phyloP scores from a whole-genome alignment of 2,888 invertebrate genomes.

The Cephus nigrinus region DNA sequence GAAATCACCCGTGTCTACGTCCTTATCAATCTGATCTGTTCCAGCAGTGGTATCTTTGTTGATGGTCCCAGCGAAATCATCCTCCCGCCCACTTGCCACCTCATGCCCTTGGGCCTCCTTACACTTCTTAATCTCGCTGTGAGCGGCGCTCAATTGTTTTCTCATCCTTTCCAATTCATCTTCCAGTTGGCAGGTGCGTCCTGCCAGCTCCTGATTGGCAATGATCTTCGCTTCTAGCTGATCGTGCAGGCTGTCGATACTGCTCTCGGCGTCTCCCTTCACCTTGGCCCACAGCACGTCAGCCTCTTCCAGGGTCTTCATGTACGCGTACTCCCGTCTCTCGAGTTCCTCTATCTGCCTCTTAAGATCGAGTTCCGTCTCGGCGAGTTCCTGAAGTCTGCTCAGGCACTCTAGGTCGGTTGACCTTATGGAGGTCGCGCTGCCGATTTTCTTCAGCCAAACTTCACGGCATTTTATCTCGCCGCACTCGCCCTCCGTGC shows the following conservation, averaged over 20 bases:
- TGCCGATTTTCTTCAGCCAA: slow-evolving; percentile 35
- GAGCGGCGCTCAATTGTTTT: slow-evolving; percentile 65
- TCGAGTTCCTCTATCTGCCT: slow-evolving; percentile 74
- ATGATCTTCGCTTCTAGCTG: slow-evolving; percentile 71
- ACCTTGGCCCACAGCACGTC: slow-evolving; percentile 79
- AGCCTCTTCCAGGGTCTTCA: slow-evolving; percentile 78
- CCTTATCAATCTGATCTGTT: slow-evolving; percentile 13
- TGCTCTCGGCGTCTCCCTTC: slow-evolving; percentile 71
- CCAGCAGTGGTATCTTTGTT: slow-evolving; percentile 20
- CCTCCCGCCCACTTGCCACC: slow-evolving; percentile 36
- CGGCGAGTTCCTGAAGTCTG: slow-evolving; percentile 68
- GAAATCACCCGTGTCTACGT: slow-evolving; percentile 19
- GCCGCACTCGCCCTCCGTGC: slow-evolving; percentile 39
- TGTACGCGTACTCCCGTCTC: slow-evolving; percentile 75
- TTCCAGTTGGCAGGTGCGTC: slow-evolving; percentile 67
- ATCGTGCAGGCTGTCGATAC: slow-evolving; percentile 65
- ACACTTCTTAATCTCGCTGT: slow-evolving; percentile 69
- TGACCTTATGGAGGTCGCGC: slow-evolving; percentile 48
- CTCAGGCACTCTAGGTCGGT: slow-evolving; percentile 64
- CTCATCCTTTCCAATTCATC: slow-evolving; percentile 71
- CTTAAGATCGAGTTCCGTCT: slow-evolving; percentile 72
- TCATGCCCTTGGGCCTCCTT: slow-evolving; percentile 68
- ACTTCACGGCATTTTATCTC: slow-evolving; percentile 38
- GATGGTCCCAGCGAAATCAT: slow-evolving; percentile 30
- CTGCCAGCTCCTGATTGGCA: slow-evolving; percentile 68